Percentiles rank a stretch among this genome's conserved stretches.
These are phyloP conservation scores for Cryptocephalus moraei DNA, from an alignment of 2,888 invertebrate species.

Conservation along the genomic window DNA sequence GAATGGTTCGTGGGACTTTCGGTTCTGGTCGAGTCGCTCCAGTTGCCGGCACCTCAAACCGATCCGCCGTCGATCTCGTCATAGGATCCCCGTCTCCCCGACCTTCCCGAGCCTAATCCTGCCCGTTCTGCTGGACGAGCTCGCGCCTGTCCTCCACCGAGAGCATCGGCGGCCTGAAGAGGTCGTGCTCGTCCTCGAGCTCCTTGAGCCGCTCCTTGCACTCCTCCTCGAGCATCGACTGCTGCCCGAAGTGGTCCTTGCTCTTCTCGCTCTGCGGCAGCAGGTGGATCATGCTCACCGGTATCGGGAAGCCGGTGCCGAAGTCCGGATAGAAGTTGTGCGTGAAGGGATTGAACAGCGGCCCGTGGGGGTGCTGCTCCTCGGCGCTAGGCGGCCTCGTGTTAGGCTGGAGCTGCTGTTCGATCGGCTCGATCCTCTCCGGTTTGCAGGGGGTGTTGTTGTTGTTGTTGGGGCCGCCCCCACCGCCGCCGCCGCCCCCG, in stretches of 20 bases:
- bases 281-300: conserved; percentile 75
- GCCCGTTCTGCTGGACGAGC: conserved; percentile 67
- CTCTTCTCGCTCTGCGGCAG: conserved; percentile 71
- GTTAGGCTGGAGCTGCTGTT: conserved; percentile 31
- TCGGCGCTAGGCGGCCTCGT: conserved; percentile 56
- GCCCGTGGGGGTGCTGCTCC: conserved; percentile 31
- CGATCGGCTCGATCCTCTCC: conserved; percentile 29
- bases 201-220: conserved; percentile 23
- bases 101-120: conserved; percentile 45
- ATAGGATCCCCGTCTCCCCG: neutral
- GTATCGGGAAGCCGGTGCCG: conserved; percentile 67
- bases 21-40: no score
- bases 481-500: conserved; percentile 10
- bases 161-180: conserved; percentile 44
- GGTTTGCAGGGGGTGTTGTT: conserved; percentile 45
- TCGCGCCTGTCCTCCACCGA: conserved; percentile 53
- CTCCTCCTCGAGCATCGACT: conserved; percentile 11
- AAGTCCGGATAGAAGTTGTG: conserved; percentile 80
- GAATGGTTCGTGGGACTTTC: no score
- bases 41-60: neutral
- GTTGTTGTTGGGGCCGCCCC: conserved; percentile 27
- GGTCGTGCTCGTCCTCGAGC: conserved; percentile 33
- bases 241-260: conserved; percentile 48
- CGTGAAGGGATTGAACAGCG: conserved; percentile 67
- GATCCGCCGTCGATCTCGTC: neutral